A percentile compares a stretch with the other conserved stretches of the same genome.
Conservation (phyloP, 1,140 invertebrate genomes). For the Drosophila azteca region DNA sequence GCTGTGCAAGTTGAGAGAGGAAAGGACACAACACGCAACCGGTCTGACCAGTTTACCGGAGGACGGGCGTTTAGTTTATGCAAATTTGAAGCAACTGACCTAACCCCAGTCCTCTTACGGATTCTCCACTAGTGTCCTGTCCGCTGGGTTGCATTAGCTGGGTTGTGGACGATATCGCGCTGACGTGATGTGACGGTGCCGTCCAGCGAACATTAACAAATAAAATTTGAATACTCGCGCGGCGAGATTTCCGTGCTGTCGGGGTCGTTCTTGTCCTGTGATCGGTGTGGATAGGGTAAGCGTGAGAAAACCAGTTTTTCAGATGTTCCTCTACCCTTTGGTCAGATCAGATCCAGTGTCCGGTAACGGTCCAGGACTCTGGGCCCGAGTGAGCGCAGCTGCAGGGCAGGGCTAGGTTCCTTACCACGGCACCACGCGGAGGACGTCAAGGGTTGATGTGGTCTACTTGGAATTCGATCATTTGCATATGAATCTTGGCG, state of each 20-base stretch:
- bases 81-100: conserved; percentile 40
- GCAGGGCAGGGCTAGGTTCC: neutral
- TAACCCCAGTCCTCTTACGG: conserved; percentile 31
- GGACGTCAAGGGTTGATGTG: conserved; percentile 17
- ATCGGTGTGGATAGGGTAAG: conserved; percentile 24
- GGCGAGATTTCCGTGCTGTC: conserved; percentile 33
- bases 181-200: conserved; percentile 10
- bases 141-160: neutral
- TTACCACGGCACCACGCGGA: neutral
- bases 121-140: conserved; percentile 20
- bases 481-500: conserved; percentile 28
- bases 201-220: conserved; percentile 31
- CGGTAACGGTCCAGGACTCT: conserved; percentile 36
- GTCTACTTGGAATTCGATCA: conserved; percentile 13
- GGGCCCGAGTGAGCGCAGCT: conserved; percentile 19
- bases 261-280: conserved; percentile 28
- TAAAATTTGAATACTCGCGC: conserved; percentile 44
- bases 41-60: conserved; percentile 44
- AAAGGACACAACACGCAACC: conserved; percentile 12
- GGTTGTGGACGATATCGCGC: neutral
- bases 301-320: conserved; percentile 78
- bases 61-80: conserved; percentile 36
- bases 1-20: neutral
- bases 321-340: conserved; percentile 34
- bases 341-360: conserved; percentile 50